Conservation (phyloP, 92 coral and sea anemone genomes). For the Epizoanthus scotinus region DNA sequence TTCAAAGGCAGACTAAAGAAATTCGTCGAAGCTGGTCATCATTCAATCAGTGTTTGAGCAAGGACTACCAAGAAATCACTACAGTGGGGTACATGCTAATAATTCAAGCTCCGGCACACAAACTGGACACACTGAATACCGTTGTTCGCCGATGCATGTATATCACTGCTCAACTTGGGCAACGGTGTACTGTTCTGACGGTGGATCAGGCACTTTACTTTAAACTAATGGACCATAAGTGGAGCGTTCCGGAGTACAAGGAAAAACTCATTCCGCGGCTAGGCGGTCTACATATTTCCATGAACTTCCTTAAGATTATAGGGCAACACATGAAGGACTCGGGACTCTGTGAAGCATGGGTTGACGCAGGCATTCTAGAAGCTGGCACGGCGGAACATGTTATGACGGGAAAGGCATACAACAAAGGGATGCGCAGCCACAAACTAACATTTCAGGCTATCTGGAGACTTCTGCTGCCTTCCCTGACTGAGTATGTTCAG, state of each 20-base stretch:
- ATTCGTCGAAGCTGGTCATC: background rate
- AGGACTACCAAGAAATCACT: constrained; percentile 26
- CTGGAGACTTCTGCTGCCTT: constrained; percentile 34
- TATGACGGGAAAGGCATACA: constrained; percentile 43
- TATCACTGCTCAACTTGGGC: constrained; percentile 10
- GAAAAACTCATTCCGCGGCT: constrained; percentile 50
- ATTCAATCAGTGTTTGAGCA: constrained; percentile 32
- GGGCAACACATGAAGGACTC: constrained; percentile 44
- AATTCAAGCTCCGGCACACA: constrained; percentile 38
- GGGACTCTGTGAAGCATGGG: constrained; percentile 35
- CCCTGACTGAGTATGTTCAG: constrained; percentile 4
- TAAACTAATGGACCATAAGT: constrained; percentile 54
- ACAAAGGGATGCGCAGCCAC: constrained; percentile 41
- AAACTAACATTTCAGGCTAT: constrained; percentile 29
- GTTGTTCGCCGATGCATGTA: constrained; percentile 8
- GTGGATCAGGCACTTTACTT: constrained; percentile 50
- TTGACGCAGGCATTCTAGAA: constrained; percentile 28
- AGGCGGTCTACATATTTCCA: constrained; percentile 58
- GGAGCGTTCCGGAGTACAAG: constrained; percentile 50
- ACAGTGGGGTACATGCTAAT: constrained; percentile 40
- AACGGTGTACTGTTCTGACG: constrained; percentile 37
- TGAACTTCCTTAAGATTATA: constrained; percentile 47
- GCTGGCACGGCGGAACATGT: constrained; percentile 35
- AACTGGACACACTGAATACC: constrained; percentile 35
- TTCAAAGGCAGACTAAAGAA: constrained; percentile 19